Percentiles rank a stretch among this genome's conserved stretches.
These are phyloP conservation scores for Sorex maritimensis DNA, from an alignment of 2,797 vertebrate genomes.

Conservation along the genomic window DNA sequence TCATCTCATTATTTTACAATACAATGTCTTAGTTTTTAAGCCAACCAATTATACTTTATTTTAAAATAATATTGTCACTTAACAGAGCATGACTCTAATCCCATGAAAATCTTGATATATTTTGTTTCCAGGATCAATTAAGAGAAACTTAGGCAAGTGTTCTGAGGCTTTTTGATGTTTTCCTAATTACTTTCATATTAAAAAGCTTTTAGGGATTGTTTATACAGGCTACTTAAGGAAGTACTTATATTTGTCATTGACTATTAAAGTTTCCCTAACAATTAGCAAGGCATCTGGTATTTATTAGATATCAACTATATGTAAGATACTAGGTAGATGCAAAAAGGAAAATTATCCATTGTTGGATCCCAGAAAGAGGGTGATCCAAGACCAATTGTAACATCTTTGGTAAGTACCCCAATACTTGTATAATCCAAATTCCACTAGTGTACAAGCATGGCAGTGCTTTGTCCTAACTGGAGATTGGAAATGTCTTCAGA, in stretches of 20 bases:
- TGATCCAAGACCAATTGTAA: neutral
- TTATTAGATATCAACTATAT: neutral
- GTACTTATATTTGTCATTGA: neutral
- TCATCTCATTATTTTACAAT: neutral
- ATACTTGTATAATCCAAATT: fast-evolving
- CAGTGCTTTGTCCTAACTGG: neutral
- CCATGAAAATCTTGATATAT: neutral
- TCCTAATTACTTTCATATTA: neutral
- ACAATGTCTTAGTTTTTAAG: neutral
- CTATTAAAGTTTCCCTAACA: conserved; percentile 37
- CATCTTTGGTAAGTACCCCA: neutral
- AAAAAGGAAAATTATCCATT: neutral
- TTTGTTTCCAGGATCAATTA: neutral
- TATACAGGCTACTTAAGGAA: neutral
- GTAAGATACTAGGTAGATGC: neutral
- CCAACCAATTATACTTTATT: conserved; percentile 35
- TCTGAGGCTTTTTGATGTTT: neutral
- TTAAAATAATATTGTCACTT: conserved; percentile 15
- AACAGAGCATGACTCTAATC: neutral
- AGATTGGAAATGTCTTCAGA: neutral
- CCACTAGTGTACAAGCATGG: neutral
- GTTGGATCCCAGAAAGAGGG: neutral
- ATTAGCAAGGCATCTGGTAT: neutral
- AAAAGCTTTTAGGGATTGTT: neutral
- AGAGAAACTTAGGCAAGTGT: neutral